These are phyloP conservation scores for Cyprinodon variegatus DNA, from an alignment of 2,113 vertebrate species.

Conservation along the genomic window DNA sequence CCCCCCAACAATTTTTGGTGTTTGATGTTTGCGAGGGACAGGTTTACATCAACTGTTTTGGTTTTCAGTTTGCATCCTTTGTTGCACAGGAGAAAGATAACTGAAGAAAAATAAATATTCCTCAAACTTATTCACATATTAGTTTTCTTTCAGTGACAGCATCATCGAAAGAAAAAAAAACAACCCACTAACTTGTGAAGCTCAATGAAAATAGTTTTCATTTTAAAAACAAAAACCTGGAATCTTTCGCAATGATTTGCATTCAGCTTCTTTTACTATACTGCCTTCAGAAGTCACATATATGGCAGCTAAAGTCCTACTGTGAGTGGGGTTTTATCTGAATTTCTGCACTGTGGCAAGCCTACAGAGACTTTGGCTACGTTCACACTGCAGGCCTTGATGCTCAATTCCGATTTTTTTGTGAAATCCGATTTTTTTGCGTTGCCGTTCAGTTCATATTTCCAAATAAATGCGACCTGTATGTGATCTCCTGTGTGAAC, in stretches of 20 bases:
- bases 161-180: too few relatives aligned
- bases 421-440: too few relatives aligned
- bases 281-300: not conserved
- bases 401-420: too few relatives aligned
- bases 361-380: not conserved
- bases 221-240: not conserved
- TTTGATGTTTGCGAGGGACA: conserved; percentile 1
- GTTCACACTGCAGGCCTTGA: too few relatives aligned
- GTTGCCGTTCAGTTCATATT: too few relatives aligned
- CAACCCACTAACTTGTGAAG: too few relatives aligned
- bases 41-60: not conserved
- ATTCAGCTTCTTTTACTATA: not conserved
- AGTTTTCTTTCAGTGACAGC: too few relatives aligned
- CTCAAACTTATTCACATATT: not conserved
- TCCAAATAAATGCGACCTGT: too few relatives aligned
- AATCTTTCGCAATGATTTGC: not conserved
- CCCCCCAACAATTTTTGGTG: conserved; percentile 7
- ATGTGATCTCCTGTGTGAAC: too few relatives aligned
- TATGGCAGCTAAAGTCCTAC: not conserved
- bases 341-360: not conserved
- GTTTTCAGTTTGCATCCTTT: not conserved
- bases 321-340: not conserved
- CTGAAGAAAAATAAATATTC: not conserved
- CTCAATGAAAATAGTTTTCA: not conserved
- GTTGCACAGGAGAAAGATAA: not conserved